Percentiles rank a stretch among this genome's conserved stretches.
These are phyloP conservation scores for Moxostoma hubbsi DNA, from an alignment of 2,797 vertebrate genomes.

Conservation along the genomic window DNA sequence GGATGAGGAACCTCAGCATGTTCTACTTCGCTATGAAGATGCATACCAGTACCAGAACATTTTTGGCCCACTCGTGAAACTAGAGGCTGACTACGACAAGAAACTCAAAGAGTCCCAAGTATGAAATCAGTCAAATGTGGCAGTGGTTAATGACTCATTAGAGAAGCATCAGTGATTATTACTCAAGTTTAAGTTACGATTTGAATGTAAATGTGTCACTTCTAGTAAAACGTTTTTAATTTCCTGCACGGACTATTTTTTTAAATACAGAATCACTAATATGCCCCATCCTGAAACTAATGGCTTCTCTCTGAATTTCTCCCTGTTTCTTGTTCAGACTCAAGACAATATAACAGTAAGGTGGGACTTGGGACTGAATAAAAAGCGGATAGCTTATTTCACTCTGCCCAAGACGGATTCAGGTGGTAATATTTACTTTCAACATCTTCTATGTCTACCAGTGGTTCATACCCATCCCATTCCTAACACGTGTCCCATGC, in stretches of 20 bases:
- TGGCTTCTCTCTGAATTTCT: background rate
- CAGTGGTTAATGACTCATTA: too few species aligned
- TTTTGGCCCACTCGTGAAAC: conserved; percentile 96
- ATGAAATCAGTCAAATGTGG: background rate
- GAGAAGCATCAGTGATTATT: too few species aligned
- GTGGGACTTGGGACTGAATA: conserved; percentile 99
- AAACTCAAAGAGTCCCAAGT: conserved; percentile 99
- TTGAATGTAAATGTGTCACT: too few species aligned
- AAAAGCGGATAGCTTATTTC: conserved; percentile 99
- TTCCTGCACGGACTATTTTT: too few species aligned
- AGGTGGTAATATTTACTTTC: conserved; percentile 79
- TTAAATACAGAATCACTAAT: too few species aligned
- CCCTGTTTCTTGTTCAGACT: conserved; percentile 76
- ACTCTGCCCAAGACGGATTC: conserved; percentile 99
- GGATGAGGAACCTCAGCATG: conserved; percentile 97
- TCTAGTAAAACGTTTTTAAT: too few species aligned
- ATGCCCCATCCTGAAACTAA: background rate
- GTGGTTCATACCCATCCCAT: conserved; percentile 70
- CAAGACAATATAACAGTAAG: conserved; percentile 99
- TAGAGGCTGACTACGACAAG: conserved; percentile 98
- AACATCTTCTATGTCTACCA: conserved; percentile 63
- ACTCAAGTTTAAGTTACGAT: too few species aligned
- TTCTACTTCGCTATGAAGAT: conserved; percentile 96
- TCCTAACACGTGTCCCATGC: conserved; percentile 61
- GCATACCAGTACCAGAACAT: conserved; percentile 99